These are phyloP conservation scores for Pipistrellus pipistrellus DNA, from an alignment of 2,797 vertebrate species.

Conservation along the genomic window DNA sequence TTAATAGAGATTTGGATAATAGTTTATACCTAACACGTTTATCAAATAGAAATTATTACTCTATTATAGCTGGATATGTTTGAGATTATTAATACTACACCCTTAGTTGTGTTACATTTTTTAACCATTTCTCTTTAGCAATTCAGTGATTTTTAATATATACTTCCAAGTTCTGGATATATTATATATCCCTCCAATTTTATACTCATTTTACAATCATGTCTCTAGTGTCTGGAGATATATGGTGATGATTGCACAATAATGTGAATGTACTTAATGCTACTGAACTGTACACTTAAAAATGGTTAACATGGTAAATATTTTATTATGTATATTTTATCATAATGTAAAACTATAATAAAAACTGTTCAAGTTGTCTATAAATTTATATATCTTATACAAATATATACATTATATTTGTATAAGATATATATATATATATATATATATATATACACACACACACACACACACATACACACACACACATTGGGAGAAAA, in stretches of 20 bases:
- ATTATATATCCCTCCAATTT: not conserved
- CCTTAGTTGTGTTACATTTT: not conserved
- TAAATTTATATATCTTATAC: not conserved
- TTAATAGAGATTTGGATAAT: conserved; percentile 1
- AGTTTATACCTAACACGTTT: conserved; percentile 25
- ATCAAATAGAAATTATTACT: conserved; percentile 29
- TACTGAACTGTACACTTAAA: not conserved
- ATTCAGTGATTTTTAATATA: not conserved
- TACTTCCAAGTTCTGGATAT: conserved; percentile 4
- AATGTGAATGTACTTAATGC: not conserved
- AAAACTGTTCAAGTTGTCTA: not conserved
- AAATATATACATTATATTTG: not conserved
- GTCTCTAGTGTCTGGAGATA: conserved; percentile 15
- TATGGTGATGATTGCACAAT: not conserved
- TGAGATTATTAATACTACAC: conserved; percentile 41
- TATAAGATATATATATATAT: not conserved
- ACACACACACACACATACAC: too few relatives aligned
- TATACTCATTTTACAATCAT: conserved; percentile 15
- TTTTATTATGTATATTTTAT: not conserved
- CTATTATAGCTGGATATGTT: not conserved
- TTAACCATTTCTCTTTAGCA: conserved; percentile 9
- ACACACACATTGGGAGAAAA: not conserved
- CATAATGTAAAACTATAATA: not conserved
- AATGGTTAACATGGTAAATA: not conserved
- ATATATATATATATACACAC: not conserved